A percentile compares a stretch with the other conserved stretches of the same genome.
These are phyloP conservation scores for Rhinolophus ferrumequinum DNA, from an alignment of 2,113 vertebrate species.

Conservation along the genomic window DNA sequence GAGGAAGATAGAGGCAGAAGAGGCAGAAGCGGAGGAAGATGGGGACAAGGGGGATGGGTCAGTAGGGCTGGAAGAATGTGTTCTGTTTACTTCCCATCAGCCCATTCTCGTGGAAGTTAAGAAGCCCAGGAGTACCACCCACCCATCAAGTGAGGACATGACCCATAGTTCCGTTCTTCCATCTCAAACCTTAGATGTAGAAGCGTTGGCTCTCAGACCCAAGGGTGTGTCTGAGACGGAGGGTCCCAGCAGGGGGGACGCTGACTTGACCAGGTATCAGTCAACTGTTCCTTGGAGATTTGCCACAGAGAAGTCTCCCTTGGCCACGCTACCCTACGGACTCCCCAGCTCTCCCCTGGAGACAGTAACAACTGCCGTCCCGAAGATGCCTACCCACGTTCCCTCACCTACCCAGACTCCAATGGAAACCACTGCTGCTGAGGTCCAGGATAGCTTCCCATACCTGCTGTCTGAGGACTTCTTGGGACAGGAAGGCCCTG, in stretches of 20 bases:
- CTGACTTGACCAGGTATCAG: conserved; percentile 39
- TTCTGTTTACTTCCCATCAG: conserved; percentile 74
- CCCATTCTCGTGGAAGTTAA: conserved; percentile 84
- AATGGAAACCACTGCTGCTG: conserved; percentile 56
- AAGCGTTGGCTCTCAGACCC: conserved; percentile 50
- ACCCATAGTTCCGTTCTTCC: conserved; percentile 67
- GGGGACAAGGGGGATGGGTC: conserved; percentile 84
- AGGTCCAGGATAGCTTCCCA: conserved; percentile 74
- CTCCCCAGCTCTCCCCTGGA: conserved; percentile 71
- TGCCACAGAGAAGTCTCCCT: conserved; percentile 52
- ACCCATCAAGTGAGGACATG: conserved; percentile 70
- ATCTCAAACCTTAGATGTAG: conserved; percentile 59
- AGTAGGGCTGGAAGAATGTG: conserved; percentile 80
- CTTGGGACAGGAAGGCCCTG: conserved; percentile 84
- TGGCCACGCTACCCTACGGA: conserved; percentile 73
- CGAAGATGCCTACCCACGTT: conserved; percentile 63
- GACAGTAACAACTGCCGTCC: conserved; percentile 72
- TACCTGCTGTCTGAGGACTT: conserved; percentile 76
- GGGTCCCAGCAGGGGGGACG: conserved; percentile 59
- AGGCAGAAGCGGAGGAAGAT: conserved; percentile 18
- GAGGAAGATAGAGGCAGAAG: conserved; percentile 64
- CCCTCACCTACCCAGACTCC: conserved; percentile 64
- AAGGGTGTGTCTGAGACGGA: conserved; percentile 77
- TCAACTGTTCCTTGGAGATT: conserved; percentile 67
- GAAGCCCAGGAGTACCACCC: not conserved